Evolutionary conservation across 1,140 invertebrate genomes (phyloP).

Genomic region (Cyclargus thomasi): DNA sequence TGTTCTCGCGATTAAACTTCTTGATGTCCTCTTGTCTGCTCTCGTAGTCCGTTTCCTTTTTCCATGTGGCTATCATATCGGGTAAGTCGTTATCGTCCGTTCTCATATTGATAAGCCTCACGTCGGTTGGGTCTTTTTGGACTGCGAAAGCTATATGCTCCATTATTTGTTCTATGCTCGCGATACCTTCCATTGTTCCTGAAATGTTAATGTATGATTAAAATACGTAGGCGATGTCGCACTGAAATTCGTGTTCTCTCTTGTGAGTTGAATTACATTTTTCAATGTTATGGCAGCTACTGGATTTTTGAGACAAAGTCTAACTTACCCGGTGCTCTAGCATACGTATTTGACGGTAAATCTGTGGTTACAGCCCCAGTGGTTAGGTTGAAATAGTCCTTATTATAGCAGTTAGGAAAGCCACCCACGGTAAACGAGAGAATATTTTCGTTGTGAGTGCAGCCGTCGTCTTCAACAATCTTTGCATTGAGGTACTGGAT

Average conservation of each 20-base stretch:
- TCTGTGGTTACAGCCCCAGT: constrained; percentile 78
- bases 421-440: constrained; percentile 46
- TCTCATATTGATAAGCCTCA: constrained; percentile 79
- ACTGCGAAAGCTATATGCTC: constrained; percentile 85
- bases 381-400: constrained; percentile 70
- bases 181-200: constrained; percentile 79
- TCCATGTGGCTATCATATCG: constrained; percentile 47
- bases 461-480: constrained; percentile 80
- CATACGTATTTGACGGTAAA: constrained; percentile 78
- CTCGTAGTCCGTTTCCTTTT: constrained; percentile 74
- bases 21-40: constrained; percentile 74
- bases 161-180: constrained; percentile 86
- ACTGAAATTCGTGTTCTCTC: too few species aligned
- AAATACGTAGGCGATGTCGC: too few species aligned
- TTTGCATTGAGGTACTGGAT: constrained; percentile 79
- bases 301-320: too few species aligned
- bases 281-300: too few species aligned
- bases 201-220: constrained; percentile 7
- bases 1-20: constrained; percentile 80
- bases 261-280: too few species aligned
- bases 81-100: constrained; percentile 57
- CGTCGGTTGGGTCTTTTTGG: constrained; percentile 81
- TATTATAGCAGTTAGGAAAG: constrained; percentile 78
- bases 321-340: constrained; percentile 77
- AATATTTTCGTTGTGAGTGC: constrained; percentile 76